Conservation (phyloP, 2,888 invertebrate species). For the Caradrina kadenii region DNA sequence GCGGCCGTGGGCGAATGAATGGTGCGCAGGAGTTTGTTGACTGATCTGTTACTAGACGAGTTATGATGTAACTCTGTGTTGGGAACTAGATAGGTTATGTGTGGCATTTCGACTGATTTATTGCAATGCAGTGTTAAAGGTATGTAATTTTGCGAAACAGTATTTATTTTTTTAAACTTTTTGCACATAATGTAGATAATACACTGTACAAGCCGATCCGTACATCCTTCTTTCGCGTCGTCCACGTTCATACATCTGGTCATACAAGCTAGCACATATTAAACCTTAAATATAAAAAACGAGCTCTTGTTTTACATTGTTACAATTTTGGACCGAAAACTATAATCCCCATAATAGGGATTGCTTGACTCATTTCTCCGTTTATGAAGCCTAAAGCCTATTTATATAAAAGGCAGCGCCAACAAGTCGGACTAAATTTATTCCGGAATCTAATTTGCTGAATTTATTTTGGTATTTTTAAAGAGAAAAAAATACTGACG, state of each 20-base stretch:
- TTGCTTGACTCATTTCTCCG: conserved; percentile 47
- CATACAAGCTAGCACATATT: not conserved
- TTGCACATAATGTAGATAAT: too few species aligned
- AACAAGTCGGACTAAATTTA: conserved; percentile 18
- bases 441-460: conserved; percentile 35
- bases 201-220: too few species aligned
- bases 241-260: too few species aligned
- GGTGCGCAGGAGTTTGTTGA: conserved; percentile 81
- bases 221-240: too few species aligned
- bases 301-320: conserved; percentile 34
- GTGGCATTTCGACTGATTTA: conserved; percentile 49
- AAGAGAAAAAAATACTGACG: conserved; percentile 13
- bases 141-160: conserved; percentile 18
- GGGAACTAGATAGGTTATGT: conserved; percentile 62
- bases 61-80: conserved; percentile 85
- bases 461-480: conserved; percentile 3
- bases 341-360: conserved; percentile 41
- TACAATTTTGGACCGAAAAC: conserved; percentile 46
- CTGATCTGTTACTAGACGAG: conserved; percentile 83
- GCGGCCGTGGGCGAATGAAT: conserved; percentile 84
- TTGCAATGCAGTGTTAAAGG: conserved; percentile 12
- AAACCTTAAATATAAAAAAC: conserved; percentile 17
- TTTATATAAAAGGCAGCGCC: conserved; percentile 29
- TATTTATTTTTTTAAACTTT: too few species aligned
- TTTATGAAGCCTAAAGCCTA: conserved; percentile 35